A percentile compares a stretch with the other conserved stretches of the same genome.
These are phyloP conservation scores for Cheilosia soror DNA, from an alignment of 2,888 invertebrate species.

Conservation along the genomic window DNA sequence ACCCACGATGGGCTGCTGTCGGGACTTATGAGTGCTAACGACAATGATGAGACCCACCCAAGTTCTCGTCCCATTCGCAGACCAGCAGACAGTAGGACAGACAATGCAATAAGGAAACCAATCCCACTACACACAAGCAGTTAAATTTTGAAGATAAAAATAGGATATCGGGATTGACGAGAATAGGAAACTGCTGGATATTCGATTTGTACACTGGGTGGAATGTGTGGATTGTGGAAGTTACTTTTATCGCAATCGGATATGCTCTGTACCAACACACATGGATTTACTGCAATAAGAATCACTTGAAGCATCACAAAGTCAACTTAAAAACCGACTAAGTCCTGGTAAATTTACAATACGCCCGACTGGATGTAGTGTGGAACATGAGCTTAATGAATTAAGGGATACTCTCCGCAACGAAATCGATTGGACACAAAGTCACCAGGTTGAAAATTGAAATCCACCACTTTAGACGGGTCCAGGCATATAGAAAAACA, in stretches of 20 bases:
- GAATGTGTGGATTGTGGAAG: slow-evolving; percentile 40
- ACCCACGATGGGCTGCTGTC: slow-evolving; percentile 44
- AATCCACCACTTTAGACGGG: slow-evolving; percentile 2
- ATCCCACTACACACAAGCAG: slow-evolving; percentile 37
- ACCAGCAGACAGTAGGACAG: background rate
- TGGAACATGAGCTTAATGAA: slow-evolving; percentile 70
- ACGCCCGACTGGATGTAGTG: slow-evolving; percentile 43
- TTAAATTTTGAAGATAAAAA: slow-evolving; percentile 41
- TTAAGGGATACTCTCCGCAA: slow-evolving; percentile 45
- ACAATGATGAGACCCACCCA: slow-evolving; percentile 40
- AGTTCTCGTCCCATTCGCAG: background rate
- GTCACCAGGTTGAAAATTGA: slow-evolving; percentile 64
- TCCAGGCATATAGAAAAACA: background rate
- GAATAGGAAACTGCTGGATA: slow-evolving; percentile 50
- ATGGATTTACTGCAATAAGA: slow-evolving; percentile 36
- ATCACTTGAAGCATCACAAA: slow-evolving; percentile 54
- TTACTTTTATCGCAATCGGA: slow-evolving; percentile 51
- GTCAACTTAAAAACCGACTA: slow-evolving; percentile 57
- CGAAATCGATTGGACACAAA: slow-evolving; percentile 72
- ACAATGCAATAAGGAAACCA: slow-evolving; percentile 66
- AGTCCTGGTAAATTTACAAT: slow-evolving; percentile 63
- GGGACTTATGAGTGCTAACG: slow-evolving; percentile 49
- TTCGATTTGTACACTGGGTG: slow-evolving; percentile 34
- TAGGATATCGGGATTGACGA: slow-evolving; percentile 50
- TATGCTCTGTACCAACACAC: slow-evolving; percentile 22